Conservation (phyloP, 2,888 invertebrate genomes). For the Oscheius sp. region DNA sequence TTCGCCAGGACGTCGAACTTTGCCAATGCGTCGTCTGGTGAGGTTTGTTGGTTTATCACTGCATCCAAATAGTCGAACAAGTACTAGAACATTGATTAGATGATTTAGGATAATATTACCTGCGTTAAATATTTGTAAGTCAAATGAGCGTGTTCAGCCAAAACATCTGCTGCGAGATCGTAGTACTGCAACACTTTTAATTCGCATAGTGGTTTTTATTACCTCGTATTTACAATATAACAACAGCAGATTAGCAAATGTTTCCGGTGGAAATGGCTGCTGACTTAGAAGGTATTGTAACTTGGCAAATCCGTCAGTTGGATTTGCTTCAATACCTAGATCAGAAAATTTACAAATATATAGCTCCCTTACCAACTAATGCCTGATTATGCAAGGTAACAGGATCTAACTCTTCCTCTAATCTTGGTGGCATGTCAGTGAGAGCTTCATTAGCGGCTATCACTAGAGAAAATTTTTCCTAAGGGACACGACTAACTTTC, state of each 20-base stretch:
- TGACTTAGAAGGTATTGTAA: conserved; percentile 91
- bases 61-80: conserved; percentile 87
- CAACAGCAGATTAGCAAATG: conserved; percentile 91
- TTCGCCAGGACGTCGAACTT: conserved; percentile 93
- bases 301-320: conserved; percentile 92
- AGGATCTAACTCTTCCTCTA: conserved; percentile 95
- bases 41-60: conserved; percentile 93
- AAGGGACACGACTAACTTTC: conserved; percentile 76
- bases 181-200: conserved; percentile 22
- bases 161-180: conserved; percentile 93
- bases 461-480: conserved; percentile 48
- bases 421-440: conserved; percentile 78
- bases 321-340: conserved; percentile 82
- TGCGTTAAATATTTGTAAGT: conserved; percentile 32
- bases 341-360: no score
- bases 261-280: conserved; percentile 95
- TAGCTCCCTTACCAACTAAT: not conserved
- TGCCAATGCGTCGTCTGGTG: conserved; percentile 91
- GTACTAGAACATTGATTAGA: conserved; percentile 35
- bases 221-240: conserved; percentile 93
- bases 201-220: not conserved
- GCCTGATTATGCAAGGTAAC: conserved; percentile 93
- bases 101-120: not conserved
- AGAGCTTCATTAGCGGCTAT: conserved; percentile 71
- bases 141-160: conserved; percentile 32